Conservation (phyloP, 2,888 invertebrate species). For the Eristalis intricaria region DNA sequence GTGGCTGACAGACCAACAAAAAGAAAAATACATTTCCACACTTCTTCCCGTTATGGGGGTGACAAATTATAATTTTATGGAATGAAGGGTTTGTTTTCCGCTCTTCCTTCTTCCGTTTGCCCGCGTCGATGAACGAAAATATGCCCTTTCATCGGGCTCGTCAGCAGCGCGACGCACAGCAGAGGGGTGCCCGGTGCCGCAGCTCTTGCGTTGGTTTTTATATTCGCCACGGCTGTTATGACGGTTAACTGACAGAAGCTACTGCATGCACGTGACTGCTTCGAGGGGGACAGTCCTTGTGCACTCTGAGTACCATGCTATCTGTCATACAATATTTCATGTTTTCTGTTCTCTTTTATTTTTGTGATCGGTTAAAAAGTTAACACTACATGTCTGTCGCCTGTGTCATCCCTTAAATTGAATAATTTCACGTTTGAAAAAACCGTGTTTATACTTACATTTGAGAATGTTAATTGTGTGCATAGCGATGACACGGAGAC, state of each 20-base stretch:
- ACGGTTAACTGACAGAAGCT: conserved; percentile 64
- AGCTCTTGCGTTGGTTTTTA: conserved; percentile 2
- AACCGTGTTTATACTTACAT: conserved; percentile 44
- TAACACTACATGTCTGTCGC: not conserved
- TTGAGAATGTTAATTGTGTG: conserved; percentile 70
- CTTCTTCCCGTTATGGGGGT: conserved; percentile 61
- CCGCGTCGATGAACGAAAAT: conserved; percentile 31
- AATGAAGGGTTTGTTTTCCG: conserved; percentile 62
- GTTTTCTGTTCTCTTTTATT: conserved; percentile 2
- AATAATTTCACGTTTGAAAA: conserved; percentile 53
- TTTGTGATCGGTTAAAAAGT: conserved; percentile 36
- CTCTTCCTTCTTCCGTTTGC: conserved; percentile 7
- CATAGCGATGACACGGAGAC: conserved; percentile 63
- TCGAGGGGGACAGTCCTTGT: conserved; percentile 23
- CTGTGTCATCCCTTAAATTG: conserved; percentile 68
- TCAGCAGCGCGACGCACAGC: not conserved
- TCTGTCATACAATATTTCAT: conserved; percentile 53
- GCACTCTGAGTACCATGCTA: conserved; percentile 41
- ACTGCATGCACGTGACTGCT: conserved; percentile 55
- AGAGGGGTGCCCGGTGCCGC: conserved; percentile 49
- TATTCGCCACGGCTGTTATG: conserved; percentile 68
- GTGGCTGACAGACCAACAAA: conserved; percentile 30
- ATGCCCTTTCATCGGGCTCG: conserved; percentile 49
- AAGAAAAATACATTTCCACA: conserved; percentile 42
- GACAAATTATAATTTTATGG: conserved; percentile 70